Base-by-base conservation (phyloP, 1,140 invertebrate genomes). In the Drosophila lacteicornis region DNA sequence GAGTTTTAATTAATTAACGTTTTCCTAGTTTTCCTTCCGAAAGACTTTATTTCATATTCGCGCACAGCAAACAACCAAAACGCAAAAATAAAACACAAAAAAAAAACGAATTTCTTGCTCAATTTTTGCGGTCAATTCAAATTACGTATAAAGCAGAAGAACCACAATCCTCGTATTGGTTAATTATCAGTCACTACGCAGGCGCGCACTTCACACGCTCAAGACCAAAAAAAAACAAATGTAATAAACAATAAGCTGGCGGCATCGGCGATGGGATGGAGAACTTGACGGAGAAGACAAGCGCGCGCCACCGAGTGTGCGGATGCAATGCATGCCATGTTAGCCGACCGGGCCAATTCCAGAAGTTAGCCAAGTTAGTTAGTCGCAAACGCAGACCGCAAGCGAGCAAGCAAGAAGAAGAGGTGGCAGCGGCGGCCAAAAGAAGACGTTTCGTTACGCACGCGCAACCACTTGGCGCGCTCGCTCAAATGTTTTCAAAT, bases 271-370 rank as follows among this genome's bases (percentile, higher is more conserved):
- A 19, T 53, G 50, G 36, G 53, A 15, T 40, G 53, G 58, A 60
- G 19, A 58, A 79, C 61, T 49, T 69, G 65, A 46, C 75, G 66
- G 67, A 61, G 50, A 73, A 79, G 59, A 65, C 77, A 74, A 88
- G 74, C 85, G 84, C 85, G 82, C 84, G 85, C 85, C 68, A 79
- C 65, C 80, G 68, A 88, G 77, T 90, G 78, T 79, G 77, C 84
- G 75, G 82, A 88, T 84, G 80, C 79, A 88, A 84, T 87, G 82
- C 49, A 82, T 67, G 71, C 65, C 58, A 38, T 55, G 51, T 55
- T 55, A 38, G 13, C 47, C 60, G 63, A 66, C 36, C 69, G 68
- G 51, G 78, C 70, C 66, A 79, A 76, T 68, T 58, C 79, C 79
- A 80, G 75, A 79, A 79, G 75, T 63, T 70, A 77, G 75, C 75